Evolutionary conservation across 2,797 vertebrate species (phyloP).

Genomic region (Diglossa cyanea): DNA sequence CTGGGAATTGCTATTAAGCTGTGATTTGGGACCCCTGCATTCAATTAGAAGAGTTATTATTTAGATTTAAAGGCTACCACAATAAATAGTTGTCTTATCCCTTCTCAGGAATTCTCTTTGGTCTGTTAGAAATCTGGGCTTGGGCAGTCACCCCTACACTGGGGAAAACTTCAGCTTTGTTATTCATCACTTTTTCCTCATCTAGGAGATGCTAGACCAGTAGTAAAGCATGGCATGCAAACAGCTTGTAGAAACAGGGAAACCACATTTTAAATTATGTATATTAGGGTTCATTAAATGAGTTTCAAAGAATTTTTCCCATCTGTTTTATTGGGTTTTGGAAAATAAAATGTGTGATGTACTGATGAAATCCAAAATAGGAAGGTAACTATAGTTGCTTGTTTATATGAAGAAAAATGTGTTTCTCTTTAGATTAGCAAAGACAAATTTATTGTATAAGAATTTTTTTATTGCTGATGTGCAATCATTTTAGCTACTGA

Average conservation of each 20-base stretch:
- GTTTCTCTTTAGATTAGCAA: neutral
- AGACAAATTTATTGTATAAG: neutral
- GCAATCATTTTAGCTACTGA: neutral
- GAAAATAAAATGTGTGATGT: neutral
- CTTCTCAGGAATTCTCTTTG: neutral
- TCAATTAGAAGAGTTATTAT: neutral
- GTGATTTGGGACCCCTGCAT: neutral
- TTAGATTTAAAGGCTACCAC: neutral
- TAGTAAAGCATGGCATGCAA: neutral
- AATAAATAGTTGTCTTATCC: neutral
- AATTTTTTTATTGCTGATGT: neutral
- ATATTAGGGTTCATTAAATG: conserved; percentile 13
- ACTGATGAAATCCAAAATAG: neutral
- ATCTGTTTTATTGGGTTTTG: conserved; percentile 3
- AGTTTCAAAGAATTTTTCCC: conserved; percentile 14
- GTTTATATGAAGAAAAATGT: neutral
- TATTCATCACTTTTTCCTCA: neutral
- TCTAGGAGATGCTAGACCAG: neutral
- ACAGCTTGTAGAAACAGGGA: conserved; percentile 10
- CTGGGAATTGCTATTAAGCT: neutral
- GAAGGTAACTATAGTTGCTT: neutral
- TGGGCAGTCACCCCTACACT: fast-evolving
- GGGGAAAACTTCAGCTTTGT: neutral
- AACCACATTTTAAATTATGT: conserved; percentile 11
- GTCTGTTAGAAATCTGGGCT: neutral